Evolutionary conservation across 2,113 vertebrate genomes (phyloP).

Genomic region (Hyla sarda): DNA sequence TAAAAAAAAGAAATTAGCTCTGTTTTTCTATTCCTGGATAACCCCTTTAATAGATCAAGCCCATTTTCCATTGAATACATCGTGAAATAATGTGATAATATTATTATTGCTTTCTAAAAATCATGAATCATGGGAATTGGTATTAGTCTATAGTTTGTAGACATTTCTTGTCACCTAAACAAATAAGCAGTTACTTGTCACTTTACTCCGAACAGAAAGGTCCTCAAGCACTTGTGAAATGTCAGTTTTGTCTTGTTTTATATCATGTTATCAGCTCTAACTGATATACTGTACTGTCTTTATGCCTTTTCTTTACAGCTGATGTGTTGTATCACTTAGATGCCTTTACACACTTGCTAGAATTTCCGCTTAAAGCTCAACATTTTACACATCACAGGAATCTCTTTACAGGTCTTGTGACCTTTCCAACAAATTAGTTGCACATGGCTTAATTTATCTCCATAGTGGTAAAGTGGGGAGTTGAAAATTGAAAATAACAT

Average conservation of each 20-base stretch:
- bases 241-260: too few relatives aligned
- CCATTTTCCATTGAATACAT: too few relatives aligned
- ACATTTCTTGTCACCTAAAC: neutral
- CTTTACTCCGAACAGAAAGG: too few relatives aligned
- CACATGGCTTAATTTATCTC: neutral
- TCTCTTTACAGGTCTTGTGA: neutral
- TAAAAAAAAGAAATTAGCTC: too few relatives aligned
- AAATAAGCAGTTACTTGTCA: neutral
- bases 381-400: neutral
- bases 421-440: neutral
- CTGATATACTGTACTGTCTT: neutral
- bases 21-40: too few relatives aligned
- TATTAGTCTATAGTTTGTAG: neutral
- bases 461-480: neutral
- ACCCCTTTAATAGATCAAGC: too few relatives aligned
- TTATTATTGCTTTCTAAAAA: too few relatives aligned
- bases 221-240: neutral
- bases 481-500: neutral
- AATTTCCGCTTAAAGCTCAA: neutral
- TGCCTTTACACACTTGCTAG: neutral
- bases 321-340: slow-evolving; percentile 9
- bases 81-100: too few relatives aligned
- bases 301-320: slow-evolving; percentile 26
- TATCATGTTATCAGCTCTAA: neutral
- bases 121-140: too few relatives aligned